phyloP scores from a whole-genome alignment of 1,140 invertebrate genomes.

The Monomorium pharaonis region DNA sequence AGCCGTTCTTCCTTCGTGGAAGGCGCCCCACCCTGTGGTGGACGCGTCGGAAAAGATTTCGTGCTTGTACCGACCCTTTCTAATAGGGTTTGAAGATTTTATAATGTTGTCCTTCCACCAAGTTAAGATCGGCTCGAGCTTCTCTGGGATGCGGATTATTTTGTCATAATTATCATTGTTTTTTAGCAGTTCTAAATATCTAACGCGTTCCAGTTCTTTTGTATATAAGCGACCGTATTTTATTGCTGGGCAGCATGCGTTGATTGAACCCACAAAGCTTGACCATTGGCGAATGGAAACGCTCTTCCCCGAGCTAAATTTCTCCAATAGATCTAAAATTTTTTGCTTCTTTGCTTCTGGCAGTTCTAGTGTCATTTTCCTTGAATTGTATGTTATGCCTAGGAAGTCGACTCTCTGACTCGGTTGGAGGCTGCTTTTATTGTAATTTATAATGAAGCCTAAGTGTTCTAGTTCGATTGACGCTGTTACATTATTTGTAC shows the following conservation, averaged over 20 bases:
- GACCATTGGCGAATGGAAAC: neutral
- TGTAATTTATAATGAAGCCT: too few species aligned
- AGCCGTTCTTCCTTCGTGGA: neutral
- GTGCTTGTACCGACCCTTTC: neutral
- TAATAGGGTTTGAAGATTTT: neutral
- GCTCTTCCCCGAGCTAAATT: too few species aligned
- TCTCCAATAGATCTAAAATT: neutral
- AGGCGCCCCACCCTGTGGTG: neutral
- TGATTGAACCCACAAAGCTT: neutral
- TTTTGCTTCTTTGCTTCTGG: neutral
- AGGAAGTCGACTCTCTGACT: too few species aligned
- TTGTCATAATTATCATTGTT: neutral
- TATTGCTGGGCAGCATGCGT: neutral
- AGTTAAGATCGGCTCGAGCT: neutral
- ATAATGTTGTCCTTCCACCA: neutral
- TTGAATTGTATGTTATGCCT: too few species aligned
- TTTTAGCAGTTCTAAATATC: neutral
- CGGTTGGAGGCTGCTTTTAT: too few species aligned
- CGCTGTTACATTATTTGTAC: too few species aligned
- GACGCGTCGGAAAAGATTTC: neutral
- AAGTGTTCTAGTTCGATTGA: too few species aligned
- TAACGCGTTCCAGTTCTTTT: neutral
- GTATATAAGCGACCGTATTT: neutral
- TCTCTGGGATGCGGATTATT: neutral
- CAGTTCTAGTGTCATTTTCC: too few species aligned